These are phyloP conservation scores for Villa cingulata DNA, from an alignment of 2,888 invertebrate genomes.

Conservation along the genomic window DNA sequence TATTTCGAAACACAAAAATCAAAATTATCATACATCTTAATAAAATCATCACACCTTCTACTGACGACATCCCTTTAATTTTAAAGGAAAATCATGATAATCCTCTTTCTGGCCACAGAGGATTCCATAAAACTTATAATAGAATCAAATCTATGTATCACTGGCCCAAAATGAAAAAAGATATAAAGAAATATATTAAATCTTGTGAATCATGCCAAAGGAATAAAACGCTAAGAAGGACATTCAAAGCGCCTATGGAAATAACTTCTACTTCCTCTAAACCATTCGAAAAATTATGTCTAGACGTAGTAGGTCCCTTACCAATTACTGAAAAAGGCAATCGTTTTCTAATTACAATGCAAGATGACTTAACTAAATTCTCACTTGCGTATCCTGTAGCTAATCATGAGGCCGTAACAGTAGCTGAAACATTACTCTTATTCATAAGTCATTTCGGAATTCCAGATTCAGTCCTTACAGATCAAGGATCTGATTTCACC, in stretches of 20 bases:
- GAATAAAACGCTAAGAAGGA: slow-evolving; percentile 7
- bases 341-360: slow-evolving; percentile 20
- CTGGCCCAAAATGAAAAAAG: neutral
- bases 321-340: slow-evolving; percentile 15
- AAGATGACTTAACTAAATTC: slow-evolving; percentile 28
- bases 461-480: slow-evolving; percentile 20
- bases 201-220: slow-evolving; percentile 21
- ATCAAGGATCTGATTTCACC: slow-evolving; percentile 29
- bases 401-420: slow-evolving; percentile 23
- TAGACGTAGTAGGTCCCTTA: slow-evolving; percentile 23
- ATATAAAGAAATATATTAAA: slow-evolving; percentile 14
- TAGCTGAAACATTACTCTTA: slow-evolving; percentile 18
- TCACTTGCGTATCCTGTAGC: slow-evolving; percentile 21
- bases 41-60: neutral
- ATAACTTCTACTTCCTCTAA: slow-evolving; percentile 21
- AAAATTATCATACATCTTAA: neutral
- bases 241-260: slow-evolving; percentile 20
- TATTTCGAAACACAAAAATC: slow-evolving; percentile 2
- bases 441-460: slow-evolving; percentile 27
- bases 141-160: neutral
- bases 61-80: slow-evolving; percentile 4
- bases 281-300: slow-evolving; percentile 20
- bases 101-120: neutral
- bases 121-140: slow-evolving; percentile 1
- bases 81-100: slow-evolving; percentile 10